Evolutionary conservation across 2,113 vertebrate species (phyloP).

Genomic region (Globicephala melas): DNA sequence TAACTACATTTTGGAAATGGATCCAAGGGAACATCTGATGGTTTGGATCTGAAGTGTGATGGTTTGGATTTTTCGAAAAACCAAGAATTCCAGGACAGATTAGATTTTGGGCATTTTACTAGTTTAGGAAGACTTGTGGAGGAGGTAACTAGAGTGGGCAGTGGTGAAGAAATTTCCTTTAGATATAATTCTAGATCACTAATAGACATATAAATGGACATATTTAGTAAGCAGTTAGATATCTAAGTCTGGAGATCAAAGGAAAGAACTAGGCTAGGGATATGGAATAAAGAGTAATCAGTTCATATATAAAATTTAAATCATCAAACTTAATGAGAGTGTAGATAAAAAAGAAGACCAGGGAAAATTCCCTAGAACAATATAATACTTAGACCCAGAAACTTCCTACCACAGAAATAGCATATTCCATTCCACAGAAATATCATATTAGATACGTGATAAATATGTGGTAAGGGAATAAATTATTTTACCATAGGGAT

Average conservation of each 20-base stretch:
- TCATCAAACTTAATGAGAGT: not conserved
- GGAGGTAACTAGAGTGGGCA: not conserved
- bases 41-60: not conserved
- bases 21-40: not conserved
- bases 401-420: not conserved
- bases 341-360: not conserved
- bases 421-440: not conserved
- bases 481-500: not conserved
- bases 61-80: not conserved
- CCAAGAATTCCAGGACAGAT: not conserved
- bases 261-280: not conserved
- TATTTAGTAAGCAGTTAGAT: not conserved
- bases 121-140: not conserved
- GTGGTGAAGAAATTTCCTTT: not conserved
- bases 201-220: not conserved
- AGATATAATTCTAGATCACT: not conserved
- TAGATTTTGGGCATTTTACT: not conserved
- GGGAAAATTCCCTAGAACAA: not conserved
- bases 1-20: not conserved
- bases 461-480: constrained; percentile 16
- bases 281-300: not conserved
- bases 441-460: not conserved
- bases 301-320: not conserved
- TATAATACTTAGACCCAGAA: not conserved
- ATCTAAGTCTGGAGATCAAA: not conserved